A percentile compares a stretch with the other conserved stretches of the same genome.
Conservation (phyloP, 2,113 vertebrate genomes). For the Xenus cinereus region DNA sequence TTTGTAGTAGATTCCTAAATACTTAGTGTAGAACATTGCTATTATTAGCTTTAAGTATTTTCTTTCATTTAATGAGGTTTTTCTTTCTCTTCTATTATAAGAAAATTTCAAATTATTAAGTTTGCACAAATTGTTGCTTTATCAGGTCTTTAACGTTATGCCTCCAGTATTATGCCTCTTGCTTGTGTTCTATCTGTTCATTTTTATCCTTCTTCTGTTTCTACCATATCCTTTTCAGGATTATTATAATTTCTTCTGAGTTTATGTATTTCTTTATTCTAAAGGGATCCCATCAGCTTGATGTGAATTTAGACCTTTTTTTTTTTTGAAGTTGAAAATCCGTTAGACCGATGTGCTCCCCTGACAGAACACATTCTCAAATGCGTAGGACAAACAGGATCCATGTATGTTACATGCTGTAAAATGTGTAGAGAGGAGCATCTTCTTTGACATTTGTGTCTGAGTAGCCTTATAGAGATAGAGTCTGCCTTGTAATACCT, state of each 20-base stretch:
- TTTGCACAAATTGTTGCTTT: not conserved
- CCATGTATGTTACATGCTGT: not conserved
- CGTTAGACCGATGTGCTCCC: not conserved
- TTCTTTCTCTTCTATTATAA: not conserved
- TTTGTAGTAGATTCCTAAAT: not conserved
- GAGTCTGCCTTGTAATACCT: fast-evolving
- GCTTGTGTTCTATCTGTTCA: not conserved
- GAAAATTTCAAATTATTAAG: not conserved
- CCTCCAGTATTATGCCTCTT: not conserved
- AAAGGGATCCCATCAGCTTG: not conserved
- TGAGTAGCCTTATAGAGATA: not conserved
- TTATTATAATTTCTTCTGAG: not conserved
- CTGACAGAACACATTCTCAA: not conserved
- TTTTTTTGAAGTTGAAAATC: not conserved
- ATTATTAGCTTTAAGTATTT: not conserved
- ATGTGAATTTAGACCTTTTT: not conserved
- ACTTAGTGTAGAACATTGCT: not conserved
- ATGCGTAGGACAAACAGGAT: not conserved
- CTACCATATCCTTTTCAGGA: not conserved
- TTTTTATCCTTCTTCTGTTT: not conserved
- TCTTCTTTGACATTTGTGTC: not conserved
- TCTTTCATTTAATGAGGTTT: not conserved
- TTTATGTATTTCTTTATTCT: not conserved
- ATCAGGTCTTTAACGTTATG: not conserved
- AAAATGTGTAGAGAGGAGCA: not conserved